These are phyloP conservation scores for Ctenicera cuprea DNA, from an alignment of 2,888 invertebrate species.

Conservation along the genomic window DNA sequence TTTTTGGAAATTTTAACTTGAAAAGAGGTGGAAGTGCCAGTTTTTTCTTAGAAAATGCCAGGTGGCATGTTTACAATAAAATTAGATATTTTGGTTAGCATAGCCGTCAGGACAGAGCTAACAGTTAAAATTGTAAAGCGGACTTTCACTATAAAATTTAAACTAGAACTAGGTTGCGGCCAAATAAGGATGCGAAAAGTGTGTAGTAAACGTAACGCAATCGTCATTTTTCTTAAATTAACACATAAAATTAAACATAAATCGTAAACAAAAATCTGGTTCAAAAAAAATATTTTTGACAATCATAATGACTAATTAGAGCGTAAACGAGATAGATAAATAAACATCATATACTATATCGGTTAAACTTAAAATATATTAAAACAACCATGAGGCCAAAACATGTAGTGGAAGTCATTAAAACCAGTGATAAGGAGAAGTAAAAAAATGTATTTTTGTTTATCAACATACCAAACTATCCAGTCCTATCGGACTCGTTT, in stretches of 20 bases:
- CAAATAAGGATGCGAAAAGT: conserved; percentile 18
- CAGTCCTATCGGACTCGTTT: neutral
- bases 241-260: neutral
- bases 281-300: neutral
- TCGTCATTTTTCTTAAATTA: conserved; percentile 2
- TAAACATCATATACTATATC: neutral
- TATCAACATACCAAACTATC: conserved; percentile 2
- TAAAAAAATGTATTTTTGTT: conserved; percentile 1
- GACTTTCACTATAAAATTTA: conserved; percentile 20
- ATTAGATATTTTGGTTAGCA: conserved; percentile 21
- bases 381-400: conserved; percentile 16
- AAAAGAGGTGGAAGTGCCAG: conserved; percentile 19
- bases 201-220: neutral
- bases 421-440: conserved; percentile 13
- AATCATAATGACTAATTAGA: neutral
- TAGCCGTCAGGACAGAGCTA: conserved; percentile 14
- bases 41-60: conserved; percentile 31
- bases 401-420: conserved; percentile 22
- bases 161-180: conserved; percentile 19
- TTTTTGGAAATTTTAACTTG: conserved; percentile 18
- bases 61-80: conserved; percentile 21
- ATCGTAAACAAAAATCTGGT: neutral
- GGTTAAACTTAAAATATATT: neutral
- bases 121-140: conserved; percentile 16
- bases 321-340: neutral